Conservation (phyloP, 2,113 vertebrate genomes). For the Eulacestoma nigropectus region DNA sequence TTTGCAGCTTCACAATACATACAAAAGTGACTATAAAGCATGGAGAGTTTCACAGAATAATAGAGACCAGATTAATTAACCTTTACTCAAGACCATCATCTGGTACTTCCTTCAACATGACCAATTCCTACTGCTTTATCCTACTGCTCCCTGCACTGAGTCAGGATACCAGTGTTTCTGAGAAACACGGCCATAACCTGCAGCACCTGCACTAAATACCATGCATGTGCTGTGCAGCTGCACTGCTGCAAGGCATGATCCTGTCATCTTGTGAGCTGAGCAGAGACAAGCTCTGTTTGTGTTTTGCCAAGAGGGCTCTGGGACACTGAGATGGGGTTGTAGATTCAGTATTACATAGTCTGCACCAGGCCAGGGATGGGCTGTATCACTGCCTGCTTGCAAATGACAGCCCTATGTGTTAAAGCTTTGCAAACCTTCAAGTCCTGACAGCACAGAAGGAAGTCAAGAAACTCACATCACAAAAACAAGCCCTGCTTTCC, state of each 20-base stretch:
- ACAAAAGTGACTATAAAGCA: background rate
- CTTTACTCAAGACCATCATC: background rate
- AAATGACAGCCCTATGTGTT: accelerated
- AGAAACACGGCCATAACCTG: background rate
- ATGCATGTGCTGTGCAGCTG: background rate
- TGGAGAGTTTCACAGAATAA: background rate
- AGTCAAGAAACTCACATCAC: background rate
- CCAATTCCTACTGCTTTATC: background rate
- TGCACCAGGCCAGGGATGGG: background rate
- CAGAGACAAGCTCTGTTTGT: background rate
- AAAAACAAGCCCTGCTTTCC: background rate
- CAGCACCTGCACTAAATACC: background rate
- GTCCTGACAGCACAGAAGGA: background rate
- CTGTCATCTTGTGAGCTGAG: background rate
- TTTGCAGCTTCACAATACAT: background rate
- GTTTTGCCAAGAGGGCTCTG: background rate
- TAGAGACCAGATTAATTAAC: background rate
- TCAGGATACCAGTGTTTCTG: background rate
- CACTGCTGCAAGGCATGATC: background rate
- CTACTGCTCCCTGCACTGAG: background rate
- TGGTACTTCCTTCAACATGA: background rate
- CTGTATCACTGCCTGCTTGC: background rate
- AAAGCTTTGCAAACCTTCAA: background rate
- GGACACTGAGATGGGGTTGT: background rate
- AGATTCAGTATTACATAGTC: background rate